These are phyloP conservation scores for Salvelinus fontinalis DNA, from an alignment of 2,113 vertebrate species.

Conservation along the genomic window DNA sequence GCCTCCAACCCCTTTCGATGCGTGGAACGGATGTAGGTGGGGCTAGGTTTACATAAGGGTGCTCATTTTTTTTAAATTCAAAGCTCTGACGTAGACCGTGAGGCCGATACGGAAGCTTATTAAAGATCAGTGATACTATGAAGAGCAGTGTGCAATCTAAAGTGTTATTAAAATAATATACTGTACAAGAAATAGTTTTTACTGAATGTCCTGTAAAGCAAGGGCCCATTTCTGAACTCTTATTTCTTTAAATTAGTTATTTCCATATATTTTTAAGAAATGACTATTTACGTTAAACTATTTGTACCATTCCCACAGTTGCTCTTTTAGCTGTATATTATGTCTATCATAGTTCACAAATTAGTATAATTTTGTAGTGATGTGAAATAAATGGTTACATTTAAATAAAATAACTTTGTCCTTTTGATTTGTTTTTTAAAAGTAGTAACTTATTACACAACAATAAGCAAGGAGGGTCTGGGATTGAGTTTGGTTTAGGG, in stretches of 20 bases:
- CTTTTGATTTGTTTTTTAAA: slow-evolving; percentile 13
- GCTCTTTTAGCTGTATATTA: slow-evolving; percentile 68
- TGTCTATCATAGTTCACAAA: slow-evolving; percentile 75
- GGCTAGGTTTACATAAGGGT: too few relatives aligned
- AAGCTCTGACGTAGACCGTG: too few relatives aligned
- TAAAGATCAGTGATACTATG: too few relatives aligned
- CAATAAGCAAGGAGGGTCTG: background rate
- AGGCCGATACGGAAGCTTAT: too few relatives aligned
- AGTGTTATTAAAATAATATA: too few relatives aligned
- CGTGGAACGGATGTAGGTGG: too few relatives aligned
- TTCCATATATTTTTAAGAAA: slow-evolving; percentile 33
- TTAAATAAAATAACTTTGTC: slow-evolving; percentile 48
- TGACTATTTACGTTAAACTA: slow-evolving; percentile 45
- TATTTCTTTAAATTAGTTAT: slow-evolving; percentile 2
- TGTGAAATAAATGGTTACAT: slow-evolving; percentile 75
- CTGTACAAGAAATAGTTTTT: background rate
- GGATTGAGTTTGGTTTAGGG: background rate
- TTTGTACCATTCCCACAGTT: slow-evolving; percentile 55
- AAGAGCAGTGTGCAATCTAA: too few relatives aligned
- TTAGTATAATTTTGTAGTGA: slow-evolving; percentile 78
- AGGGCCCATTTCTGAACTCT: background rate
- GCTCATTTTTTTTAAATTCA: too few relatives aligned
- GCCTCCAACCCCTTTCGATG: too few relatives aligned
- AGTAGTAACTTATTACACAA: background rate
- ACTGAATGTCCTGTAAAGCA: background rate